Evolutionary conservation across 2,113 vertebrate species (phyloP), one percentile per base, ranked within the genome.

Genomic region (Polypterus bichir): DNA sequence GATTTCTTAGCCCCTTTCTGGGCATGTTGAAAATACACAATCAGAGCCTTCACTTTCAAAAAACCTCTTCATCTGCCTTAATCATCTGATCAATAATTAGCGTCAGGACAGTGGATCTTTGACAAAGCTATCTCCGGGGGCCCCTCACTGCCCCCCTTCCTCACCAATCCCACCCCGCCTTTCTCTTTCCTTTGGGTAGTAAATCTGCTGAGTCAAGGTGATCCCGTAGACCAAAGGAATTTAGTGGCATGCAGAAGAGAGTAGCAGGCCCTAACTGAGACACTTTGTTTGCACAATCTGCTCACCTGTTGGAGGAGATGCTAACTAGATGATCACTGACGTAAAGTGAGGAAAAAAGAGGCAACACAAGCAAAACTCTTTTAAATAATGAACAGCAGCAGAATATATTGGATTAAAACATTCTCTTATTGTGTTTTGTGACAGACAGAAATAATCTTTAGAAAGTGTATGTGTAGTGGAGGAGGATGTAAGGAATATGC

Each of bases 1-100:
- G 93, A 97, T 96, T 88, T 88, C 88, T 84, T 77, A 88, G 74
- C 83, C 77, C 80, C 76, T 85, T 88, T 88, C 57, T 78, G 77
- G 89, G 85, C 83, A 84, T 82, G 83, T 80, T 73, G 65, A 77
- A 84, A 83, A 93, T 83, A 88, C 83, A 89, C 86, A 93, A 88
- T 91, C 90, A 90, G 85, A 91, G 80, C 83, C 82, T 85, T 88
- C 74, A 70, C 86, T 90, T 91, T 86, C 73, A 89, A 86, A 83
- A 88, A 84, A 84, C 82, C 86, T 92, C 88, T 94, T 93, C 90
- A 93, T 96, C 89, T 94, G 84, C 84, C 86, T 90, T 94, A 94
- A 95, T 96, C 89, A 93, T 88, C 85, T 87, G 87, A 92, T 95
- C 91, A 71, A 94, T 97, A 92, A 93, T 92, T 92, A 87, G 84